A percentile compares a stretch with the other conserved stretches of the same genome.
Conservation (phyloP, 2,888 invertebrate species). For the Podotricha telesiphe region DNA sequence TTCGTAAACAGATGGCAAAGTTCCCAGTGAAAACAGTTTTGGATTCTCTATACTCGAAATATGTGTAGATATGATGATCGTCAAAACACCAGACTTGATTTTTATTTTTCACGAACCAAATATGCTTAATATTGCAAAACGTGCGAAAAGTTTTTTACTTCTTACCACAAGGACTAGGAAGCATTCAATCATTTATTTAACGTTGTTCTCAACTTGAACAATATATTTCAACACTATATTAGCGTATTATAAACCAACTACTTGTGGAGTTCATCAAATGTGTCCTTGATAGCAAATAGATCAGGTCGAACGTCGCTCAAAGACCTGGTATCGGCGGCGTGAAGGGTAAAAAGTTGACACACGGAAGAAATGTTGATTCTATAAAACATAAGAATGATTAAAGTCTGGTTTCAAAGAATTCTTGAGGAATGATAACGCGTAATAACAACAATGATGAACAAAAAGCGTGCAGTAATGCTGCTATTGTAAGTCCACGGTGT, state of each 20-base stretch:
- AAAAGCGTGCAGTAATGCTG: slow-evolving; percentile 72
- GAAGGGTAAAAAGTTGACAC: slow-evolving; percentile 62
- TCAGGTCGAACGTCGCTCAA: slow-evolving; percentile 59
- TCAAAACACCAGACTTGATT: slow-evolving; percentile 19
- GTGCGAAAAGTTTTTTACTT: slow-evolving; percentile 30
- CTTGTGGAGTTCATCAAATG: slow-evolving; percentile 44
- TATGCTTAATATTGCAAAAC: slow-evolving; percentile 12
- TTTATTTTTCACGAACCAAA: slow-evolving; percentile 30
- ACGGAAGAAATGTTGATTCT: slow-evolving; percentile 70
- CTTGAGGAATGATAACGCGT: slow-evolving; percentile 65
- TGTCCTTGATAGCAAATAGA: slow-evolving; percentile 62
- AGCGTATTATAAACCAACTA: slow-evolving; percentile 6
- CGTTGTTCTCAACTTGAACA: background rate
- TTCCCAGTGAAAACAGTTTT: slow-evolving; percentile 67
- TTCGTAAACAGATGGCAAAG: slow-evolving; percentile 67
- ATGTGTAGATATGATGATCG: slow-evolving; percentile 8
- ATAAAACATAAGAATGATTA: slow-evolving; percentile 66
- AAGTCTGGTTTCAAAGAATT: slow-evolving; percentile 76
- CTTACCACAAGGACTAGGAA: slow-evolving; percentile 28
- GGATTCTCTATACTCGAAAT: slow-evolving; percentile 45
- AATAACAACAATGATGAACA: slow-evolving; percentile 67
- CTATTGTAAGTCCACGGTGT: slow-evolving; percentile 71
- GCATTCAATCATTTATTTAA: background rate
- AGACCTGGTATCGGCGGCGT: slow-evolving; percentile 58
- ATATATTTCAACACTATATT: background rate